Conservation (phyloP, 2,888 invertebrate genomes). For the Dryococelus australis region DNA sequence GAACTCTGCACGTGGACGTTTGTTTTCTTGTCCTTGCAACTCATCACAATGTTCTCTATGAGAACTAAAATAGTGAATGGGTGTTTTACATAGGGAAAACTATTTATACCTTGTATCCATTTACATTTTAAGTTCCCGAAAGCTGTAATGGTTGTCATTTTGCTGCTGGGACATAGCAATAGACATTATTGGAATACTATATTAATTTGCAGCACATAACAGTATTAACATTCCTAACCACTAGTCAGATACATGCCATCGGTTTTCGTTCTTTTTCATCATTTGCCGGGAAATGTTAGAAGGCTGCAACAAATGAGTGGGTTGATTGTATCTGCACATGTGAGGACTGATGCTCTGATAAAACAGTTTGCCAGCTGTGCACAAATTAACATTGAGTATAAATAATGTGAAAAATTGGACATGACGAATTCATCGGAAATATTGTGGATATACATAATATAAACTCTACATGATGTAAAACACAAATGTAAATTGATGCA, state of each 20-base stretch:
- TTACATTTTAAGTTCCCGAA: no score
- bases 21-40: not conserved
- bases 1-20: not conserved
- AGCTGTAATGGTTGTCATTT: no score
- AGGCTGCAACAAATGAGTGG: not conserved
- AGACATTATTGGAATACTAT: no score
- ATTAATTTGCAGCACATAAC: no score
- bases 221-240: no score
- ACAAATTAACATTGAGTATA: not conserved
- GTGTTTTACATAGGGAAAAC: no score
- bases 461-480: not conserved
- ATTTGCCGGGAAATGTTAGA: not conserved
- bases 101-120: no score
- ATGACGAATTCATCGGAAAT: not conserved
- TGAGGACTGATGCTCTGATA: not conserved
- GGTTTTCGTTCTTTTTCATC: slow-evolving; percentile 39
- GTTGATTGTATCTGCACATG: not conserved
- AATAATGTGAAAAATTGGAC: not conserved
- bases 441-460: not conserved
- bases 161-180: no score
- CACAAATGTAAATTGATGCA: not conserved
- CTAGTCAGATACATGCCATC: not conserved
- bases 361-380: no score
- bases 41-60: no score
- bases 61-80: no score